Base-by-base conservation (phyloP, 2,797 vertebrate genomes). In the Pseudocheirus occidentalis region DNA sequence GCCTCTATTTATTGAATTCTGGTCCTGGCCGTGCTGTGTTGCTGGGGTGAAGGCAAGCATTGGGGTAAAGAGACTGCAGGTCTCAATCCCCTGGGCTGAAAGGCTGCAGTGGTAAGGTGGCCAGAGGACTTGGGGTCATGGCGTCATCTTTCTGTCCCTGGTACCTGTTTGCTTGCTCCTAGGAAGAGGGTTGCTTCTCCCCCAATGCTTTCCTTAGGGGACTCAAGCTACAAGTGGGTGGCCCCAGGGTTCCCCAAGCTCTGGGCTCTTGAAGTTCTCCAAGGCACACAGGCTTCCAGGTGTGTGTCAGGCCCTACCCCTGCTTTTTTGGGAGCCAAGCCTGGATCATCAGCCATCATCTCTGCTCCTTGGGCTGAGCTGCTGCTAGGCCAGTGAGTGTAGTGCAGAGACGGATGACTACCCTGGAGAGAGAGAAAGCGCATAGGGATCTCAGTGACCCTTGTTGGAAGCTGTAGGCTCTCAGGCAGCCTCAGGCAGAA, bases 1-100 rank as follows among this genome's bases (percentile, higher is more conserved):
- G 95, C 95, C 96, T 97, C 96, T 97, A 96, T 98, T 97, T 97
- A 98, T 98, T 97, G 97, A 91, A 62, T 97, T 97, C 97, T 97
- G 96, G 97, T 92, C 96, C 97, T 97, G 94, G 94, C 97, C n/a
- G 0, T 94, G 96, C 97, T 93, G 94, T 95, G 95, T 95, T 95
- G 95, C 97, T 96, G 96, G 97, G 96, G 93, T 95, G 54, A 95
- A 94, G 97, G 97, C 95, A 93, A 94, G 97, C 96, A 90, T 93
- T 31, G 46, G 94, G 96, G 62, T 81, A 95, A 94, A 93, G 96
- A 97, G 96, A 94, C 95, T 95, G 95, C 94, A 93, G 91, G 24
- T 58, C 89, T 62, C 46, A 97, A 93, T 96, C 96, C 92, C 92
- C 94, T n/a, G 14, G 92, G 92, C 94, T 94, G 55, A 95, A 98